Percentiles rank a stretch among this genome's conserved stretches.
phyloP scores from a whole-genome alignment of 2,888 invertebrate genomes.

The Mechanitis messenoides region DNA sequence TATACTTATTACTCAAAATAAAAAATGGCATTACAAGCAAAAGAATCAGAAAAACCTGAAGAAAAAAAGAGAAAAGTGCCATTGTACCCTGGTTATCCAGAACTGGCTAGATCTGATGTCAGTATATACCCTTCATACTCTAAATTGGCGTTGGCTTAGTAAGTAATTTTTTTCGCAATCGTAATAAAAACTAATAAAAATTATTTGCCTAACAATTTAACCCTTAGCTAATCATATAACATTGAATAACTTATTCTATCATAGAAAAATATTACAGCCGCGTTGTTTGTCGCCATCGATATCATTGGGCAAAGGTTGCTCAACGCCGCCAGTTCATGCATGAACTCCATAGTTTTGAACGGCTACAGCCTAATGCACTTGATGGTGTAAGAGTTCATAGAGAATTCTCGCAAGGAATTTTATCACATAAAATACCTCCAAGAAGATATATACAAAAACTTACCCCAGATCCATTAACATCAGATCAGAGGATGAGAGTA shows the following conservation, averaged over 20 bases:
- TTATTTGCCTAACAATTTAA: too few species aligned
- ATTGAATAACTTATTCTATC: neutral
- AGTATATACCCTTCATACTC: constrained; percentile 79
- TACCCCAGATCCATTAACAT: constrained; percentile 58
- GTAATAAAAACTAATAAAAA: neutral
- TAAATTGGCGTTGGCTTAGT: constrained; percentile 77
- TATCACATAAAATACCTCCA: constrained; percentile 70
- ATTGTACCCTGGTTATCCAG: constrained; percentile 69
- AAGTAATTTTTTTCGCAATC: constrained; percentile 48
- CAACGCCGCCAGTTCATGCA: constrained; percentile 78
- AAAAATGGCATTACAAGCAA: constrained; percentile 32
- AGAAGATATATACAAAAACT: constrained; percentile 64
- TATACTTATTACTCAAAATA: neutral
- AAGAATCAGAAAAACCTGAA: constrained; percentile 24
- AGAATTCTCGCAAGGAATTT: constrained; percentile 76
- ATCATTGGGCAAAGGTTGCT: constrained; percentile 67
- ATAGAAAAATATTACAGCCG: constrained; percentile 54
- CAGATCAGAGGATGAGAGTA: constrained; percentile 60
- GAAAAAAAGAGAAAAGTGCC: constrained; percentile 48
- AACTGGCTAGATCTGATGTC: constrained; percentile 76
- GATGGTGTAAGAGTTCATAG: constrained; percentile 80
- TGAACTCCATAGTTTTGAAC: constrained; percentile 78
- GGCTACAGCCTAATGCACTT: constrained; percentile 78
- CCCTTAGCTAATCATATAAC: neutral
- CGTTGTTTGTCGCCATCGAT: constrained; percentile 80